Conservation (phyloP, 2,797 vertebrate genomes). For the Sebastes cheni region DNA sequence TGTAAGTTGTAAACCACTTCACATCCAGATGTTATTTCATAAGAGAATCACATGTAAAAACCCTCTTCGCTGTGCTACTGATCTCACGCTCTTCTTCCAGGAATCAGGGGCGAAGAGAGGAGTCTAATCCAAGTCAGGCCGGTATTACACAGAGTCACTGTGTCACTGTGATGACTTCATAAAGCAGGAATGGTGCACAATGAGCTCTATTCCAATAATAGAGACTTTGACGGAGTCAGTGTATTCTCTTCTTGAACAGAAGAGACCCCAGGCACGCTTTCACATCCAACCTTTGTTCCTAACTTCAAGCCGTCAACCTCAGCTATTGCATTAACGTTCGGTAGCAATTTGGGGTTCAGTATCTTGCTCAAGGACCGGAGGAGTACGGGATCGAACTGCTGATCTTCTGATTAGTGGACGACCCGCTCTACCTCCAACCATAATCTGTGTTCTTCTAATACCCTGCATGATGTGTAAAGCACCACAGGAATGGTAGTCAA, state of each 20-base stretch:
- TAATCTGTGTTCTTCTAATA: background rate
- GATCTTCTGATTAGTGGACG: no score
- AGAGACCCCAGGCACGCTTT: background rate
- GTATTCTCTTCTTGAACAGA: background rate
- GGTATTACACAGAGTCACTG: background rate
- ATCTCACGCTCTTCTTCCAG: background rate
- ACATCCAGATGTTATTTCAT: slow-evolving; percentile 15
- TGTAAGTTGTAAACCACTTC: background rate
- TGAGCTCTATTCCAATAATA: background rate
- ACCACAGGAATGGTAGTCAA: background rate
- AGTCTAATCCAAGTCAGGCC: slow-evolving; percentile 1
- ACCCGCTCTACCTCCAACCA: background rate
- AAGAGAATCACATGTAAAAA: background rate
- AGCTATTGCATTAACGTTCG: background rate
- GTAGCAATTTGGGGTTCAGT: no score
- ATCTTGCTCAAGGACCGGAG: no score
- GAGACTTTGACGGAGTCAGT: background rate
- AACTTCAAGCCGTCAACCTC: background rate
- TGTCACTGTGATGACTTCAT: slow-evolving; percentile 37
- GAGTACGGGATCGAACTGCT: no score
- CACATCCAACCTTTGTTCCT: background rate
- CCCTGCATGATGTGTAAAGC: background rate
- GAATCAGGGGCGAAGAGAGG: background rate
- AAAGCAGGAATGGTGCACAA: slow-evolving; percentile 17
- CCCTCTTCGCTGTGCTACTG: background rate